Conservation (phyloP, 2,113 vertebrate species). For the Trichechus manatus region DNA sequence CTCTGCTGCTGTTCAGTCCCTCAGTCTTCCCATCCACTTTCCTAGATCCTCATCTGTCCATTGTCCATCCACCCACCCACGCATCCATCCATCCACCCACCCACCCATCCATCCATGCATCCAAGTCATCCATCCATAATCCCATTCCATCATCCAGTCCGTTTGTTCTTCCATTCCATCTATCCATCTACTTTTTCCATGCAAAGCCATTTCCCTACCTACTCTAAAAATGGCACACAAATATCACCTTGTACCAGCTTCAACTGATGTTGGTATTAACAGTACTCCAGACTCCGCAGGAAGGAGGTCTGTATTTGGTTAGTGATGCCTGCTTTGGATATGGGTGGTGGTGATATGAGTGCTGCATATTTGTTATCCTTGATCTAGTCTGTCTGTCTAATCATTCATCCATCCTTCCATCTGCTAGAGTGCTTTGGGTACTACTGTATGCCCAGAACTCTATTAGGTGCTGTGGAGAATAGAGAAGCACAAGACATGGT, state of each 20-base stretch:
- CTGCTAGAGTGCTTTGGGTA: background rate
- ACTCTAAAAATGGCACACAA: background rate
- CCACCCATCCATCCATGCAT: background rate
- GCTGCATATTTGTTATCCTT: background rate
- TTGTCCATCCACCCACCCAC: background rate
- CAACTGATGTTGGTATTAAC: too few species aligned
- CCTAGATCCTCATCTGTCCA: background rate
- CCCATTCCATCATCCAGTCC: background rate
- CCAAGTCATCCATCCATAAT: background rate
- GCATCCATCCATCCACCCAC: background rate
- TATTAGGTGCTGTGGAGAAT: background rate
- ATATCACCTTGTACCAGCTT: background rate
- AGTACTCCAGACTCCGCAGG: background rate
- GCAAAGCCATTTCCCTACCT: background rate
- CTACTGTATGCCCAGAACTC: background rate
- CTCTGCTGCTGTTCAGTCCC: too few species aligned
- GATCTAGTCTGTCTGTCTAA: background rate
- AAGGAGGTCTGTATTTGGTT: slow-evolving; percentile 5
- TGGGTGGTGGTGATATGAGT: background rate
- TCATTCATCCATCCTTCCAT: background rate
- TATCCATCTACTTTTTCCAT: background rate
- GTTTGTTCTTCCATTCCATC: background rate
- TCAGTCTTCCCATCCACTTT: background rate
- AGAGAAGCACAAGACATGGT: slow-evolving; percentile 8
- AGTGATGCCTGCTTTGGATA: slow-evolving; percentile 6